phyloP scores from a whole-genome alignment of 2,113 vertebrate genomes.

The Urocynchramus pylzowi region DNA sequence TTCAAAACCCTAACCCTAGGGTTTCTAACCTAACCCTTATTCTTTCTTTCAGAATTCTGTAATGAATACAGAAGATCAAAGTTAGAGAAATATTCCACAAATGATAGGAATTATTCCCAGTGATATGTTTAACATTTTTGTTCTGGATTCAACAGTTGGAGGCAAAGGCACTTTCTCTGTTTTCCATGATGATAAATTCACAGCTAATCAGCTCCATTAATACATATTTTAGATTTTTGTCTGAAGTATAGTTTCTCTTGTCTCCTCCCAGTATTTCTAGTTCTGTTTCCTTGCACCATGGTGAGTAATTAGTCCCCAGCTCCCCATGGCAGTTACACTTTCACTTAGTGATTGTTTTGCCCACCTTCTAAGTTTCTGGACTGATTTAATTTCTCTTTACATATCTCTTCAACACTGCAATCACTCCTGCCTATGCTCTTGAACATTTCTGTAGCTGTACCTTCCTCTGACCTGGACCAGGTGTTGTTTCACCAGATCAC shows the following conservation, averaged over 20 bases:
- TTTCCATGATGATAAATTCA: conserved; percentile 10
- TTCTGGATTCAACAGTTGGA: conserved; percentile 34
- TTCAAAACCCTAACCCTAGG: too few relatives aligned
- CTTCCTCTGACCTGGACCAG: neutral
- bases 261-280: neutral
- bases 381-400: neutral
- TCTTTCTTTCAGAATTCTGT: conserved; percentile 2
- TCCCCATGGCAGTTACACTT: neutral
- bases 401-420: neutral
- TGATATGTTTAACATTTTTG: neutral
- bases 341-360: neutral
- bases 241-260: neutral
- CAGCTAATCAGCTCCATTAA: neutral
- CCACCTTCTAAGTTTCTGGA: neutral
- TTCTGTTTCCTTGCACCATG: neutral
- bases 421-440: neutral
- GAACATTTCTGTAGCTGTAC: neutral
- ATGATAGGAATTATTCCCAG: conserved; percentile 8
- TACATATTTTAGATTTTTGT: neutral
- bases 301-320: conserved; percentile 3
- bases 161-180: neutral
- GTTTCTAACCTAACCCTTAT: neutral
- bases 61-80: neutral
- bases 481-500: neutral
- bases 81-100: neutral